phyloP scores from a whole-genome alignment of 1,140 invertebrate species.

The Trigoniulus corallinus region DNA sequence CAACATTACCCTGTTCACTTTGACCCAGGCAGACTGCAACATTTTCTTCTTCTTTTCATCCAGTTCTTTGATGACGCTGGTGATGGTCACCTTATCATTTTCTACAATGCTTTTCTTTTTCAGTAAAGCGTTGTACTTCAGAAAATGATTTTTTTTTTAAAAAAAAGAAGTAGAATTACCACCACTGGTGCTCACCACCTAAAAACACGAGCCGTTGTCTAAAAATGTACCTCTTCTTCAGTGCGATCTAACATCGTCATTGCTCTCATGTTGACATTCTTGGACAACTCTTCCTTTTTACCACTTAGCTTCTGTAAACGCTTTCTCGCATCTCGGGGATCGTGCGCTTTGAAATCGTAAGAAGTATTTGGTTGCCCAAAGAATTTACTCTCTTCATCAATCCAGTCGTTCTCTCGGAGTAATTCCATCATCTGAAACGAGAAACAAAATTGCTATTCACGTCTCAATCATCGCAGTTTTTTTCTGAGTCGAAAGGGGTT shows the following conservation, averaged over 20 bases:
- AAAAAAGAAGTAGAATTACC: slow-evolving; percentile 9
- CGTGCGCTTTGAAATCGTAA: slow-evolving; percentile 36
- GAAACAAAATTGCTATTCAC: neutral
- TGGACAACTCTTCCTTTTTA: slow-evolving; percentile 50
- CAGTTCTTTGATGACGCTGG: slow-evolving; percentile 64
- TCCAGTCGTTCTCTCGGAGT: slow-evolving; percentile 49
- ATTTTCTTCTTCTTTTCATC: slow-evolving; percentile 77
- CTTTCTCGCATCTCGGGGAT: slow-evolving; percentile 38
- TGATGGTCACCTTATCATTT: slow-evolving; percentile 64
- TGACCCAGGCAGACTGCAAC: slow-evolving; percentile 59
- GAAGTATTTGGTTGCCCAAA: slow-evolving; percentile 49
- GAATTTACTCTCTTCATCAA: slow-evolving; percentile 53
- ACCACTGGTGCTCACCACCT: no score
- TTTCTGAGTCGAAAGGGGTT: no score
- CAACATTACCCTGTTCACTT: slow-evolving; percentile 32
- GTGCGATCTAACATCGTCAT: slow-evolving; percentile 70
- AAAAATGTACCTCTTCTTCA: slow-evolving; percentile 52
- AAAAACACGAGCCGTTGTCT: no score
- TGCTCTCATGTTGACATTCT: slow-evolving; percentile 65
- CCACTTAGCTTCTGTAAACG: slow-evolving; percentile 45
- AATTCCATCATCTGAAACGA: slow-evolving; percentile 31
- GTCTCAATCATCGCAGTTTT: no score
- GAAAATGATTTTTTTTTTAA: slow-evolving; percentile 9
- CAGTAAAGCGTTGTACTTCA: slow-evolving; percentile 54
- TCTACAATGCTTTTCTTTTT: slow-evolving; percentile 70